Base-by-base conservation (phyloP, 2,797 vertebrate genomes). In the Poeciliopsis gracilis region DNA sequence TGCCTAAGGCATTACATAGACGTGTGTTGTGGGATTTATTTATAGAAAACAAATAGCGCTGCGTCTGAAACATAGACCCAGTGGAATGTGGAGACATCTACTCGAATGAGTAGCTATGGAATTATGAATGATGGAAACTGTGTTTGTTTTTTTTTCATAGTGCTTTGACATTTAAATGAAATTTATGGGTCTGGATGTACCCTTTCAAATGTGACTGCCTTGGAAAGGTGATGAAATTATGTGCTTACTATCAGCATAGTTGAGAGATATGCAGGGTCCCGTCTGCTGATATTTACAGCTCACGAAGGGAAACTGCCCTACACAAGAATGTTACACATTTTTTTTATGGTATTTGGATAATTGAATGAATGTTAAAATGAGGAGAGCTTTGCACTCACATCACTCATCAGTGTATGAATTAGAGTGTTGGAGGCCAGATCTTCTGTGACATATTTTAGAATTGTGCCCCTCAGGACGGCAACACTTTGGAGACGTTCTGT, bases 351-450 rank as follows among this genome's bases (percentile, higher is more conserved):
- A 87, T 90, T 93, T 88, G 80, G 77, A 90, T 89, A 91, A 90
- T 87, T 94, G 88, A 93, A 87, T 87, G 76, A 73, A 67, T 78
- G 80, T 57, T 78, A 88, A 87, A 90, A 91, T 88, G 82, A 89
- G 82, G 84, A 72, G 75, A 78, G 84, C 71, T 85, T 66, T 74
- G 72, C 77, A 83, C 84, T 84, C 84, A 82, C 72, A 86, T 91
- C 83, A 85, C 69, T 88, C 80, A 84, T 16, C 63, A 43, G 75
- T 80, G 71, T 75, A 38, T 0, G 73, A 63, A 71, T 78, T 8
- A 15, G 49, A 43, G 72, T 82, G 78, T 4, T 12, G 38, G 66
- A 46, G 57, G 77, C 83, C 85, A 88, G 89, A 89, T 89, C 89
- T 85, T 85, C 83, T 86, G 90, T 87, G 90, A 91, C 82, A 84